phyloP scores from a whole-genome alignment of 2,113 vertebrate species.

The Atherinomorus stipes region DNA sequence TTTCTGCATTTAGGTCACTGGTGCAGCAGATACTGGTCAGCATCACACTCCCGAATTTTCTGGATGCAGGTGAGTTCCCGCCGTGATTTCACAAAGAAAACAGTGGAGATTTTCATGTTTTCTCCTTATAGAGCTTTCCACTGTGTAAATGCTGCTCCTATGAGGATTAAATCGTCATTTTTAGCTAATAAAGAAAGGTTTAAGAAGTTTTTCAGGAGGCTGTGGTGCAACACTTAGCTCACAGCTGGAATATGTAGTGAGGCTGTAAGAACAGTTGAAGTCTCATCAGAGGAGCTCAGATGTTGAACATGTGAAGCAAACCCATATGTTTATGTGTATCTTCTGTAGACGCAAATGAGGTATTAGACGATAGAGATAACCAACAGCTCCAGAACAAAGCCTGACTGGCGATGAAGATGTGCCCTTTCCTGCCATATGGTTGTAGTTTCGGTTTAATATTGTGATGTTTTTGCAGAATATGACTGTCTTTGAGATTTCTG shows the following conservation, averaged over 20 bases:
- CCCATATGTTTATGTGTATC: neutral
- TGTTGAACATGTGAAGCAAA: neutral
- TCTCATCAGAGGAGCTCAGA: neutral
- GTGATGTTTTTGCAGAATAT: neutral
- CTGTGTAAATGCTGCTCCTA: constrained; percentile 9
- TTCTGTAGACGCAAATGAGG: constrained; percentile 10
- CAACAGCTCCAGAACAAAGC: constrained; percentile 5
- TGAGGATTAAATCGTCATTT: constrained; percentile 8
- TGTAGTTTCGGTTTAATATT: constrained; percentile 3
- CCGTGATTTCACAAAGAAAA: constrained; percentile 3
- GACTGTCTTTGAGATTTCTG: neutral
- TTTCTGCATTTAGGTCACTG: constrained; percentile 87
- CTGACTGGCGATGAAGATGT: constrained; percentile 2
- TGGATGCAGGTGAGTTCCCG: constrained; percentile 90
- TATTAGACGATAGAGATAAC: constrained; percentile 9
- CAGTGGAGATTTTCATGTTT: neutral
- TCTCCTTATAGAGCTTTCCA: neutral
- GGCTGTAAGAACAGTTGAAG: neutral
- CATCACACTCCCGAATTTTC: constrained; percentile 90
- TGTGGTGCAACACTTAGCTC: neutral
- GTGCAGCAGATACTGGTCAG: constrained; percentile 94
- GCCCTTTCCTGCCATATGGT: constrained; percentile 3
- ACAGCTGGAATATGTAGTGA: constrained; percentile 1
- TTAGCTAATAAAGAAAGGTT: constrained; percentile 4
- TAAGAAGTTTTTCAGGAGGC: constrained; percentile 15